Evolutionary conservation across 2,797 vertebrate genomes (phyloP).

Genomic region (Bryconaethiops microstoma): DNA sequence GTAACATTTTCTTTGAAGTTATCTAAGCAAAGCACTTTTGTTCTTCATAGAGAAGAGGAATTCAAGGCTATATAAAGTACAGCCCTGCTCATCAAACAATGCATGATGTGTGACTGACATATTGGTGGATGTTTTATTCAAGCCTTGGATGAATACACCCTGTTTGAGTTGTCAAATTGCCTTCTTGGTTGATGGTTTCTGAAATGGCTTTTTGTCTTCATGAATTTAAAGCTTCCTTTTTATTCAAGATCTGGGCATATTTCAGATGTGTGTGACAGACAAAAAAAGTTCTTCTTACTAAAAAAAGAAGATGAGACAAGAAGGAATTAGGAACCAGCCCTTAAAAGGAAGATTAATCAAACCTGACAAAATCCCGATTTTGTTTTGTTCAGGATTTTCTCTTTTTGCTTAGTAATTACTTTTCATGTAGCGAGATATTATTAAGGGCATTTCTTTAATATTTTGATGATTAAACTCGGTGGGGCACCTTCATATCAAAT

Average conservation of each 20-base stretch:
- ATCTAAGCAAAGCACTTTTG: constrained; percentile 15
- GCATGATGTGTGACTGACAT: constrained; percentile 34
- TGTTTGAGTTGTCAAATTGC: constrained; percentile 31
- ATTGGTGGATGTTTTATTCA: constrained; percentile 34
- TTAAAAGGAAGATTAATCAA: constrained; percentile 3
- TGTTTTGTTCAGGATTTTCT: background rate
- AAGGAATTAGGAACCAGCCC: background rate
- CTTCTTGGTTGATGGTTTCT: constrained; percentile 19
- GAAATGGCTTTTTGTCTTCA: constrained; percentile 33
- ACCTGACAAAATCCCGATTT: background rate
- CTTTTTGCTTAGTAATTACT: background rate
- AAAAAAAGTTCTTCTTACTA: background rate
- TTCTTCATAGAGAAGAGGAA: constrained; percentile 28
- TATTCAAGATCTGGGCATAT: constrained; percentile 21
- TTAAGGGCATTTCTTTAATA: background rate
- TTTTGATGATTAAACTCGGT: constrained; percentile 8
- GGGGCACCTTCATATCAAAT: constrained; percentile 12
- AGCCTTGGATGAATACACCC: constrained; percentile 35
- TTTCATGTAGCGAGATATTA: background rate
- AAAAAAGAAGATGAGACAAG: background rate
- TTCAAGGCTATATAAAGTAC: constrained; percentile 36
- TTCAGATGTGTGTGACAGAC: constrained; percentile 1
- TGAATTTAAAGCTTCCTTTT: constrained; percentile 7
- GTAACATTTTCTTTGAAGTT: background rate
- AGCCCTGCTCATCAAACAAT: constrained; percentile 42